Base-by-base conservation (phyloP, 2,888 invertebrate species). In the Scaptomyza flava region DNA sequence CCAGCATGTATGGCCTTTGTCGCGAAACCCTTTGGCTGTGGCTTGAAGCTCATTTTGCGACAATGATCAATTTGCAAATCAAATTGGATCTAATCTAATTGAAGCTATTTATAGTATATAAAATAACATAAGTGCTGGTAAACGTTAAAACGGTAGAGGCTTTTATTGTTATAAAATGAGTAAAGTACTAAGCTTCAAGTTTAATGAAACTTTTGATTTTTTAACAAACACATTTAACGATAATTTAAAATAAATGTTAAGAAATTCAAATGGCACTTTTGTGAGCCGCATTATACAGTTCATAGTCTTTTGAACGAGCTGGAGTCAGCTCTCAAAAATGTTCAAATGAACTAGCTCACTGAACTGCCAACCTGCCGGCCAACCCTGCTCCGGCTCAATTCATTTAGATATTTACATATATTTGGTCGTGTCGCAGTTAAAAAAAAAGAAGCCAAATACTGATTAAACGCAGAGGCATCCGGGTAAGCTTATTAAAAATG, bases 1-100 rank as follows among this genome's bases (percentile, higher is more conserved):
- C 98, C 98, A 52, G 93, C 95, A 91, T 99, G 99, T 86, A 99
- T 97, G 31, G 99, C 98, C 79, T 94, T 94, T 3, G 99, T 99
- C 11, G 97, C 95, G 91, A 98, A 97, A 56, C 95, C 95, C 76
- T 93, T 93, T 45, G 94, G 94, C 86, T 93, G 94, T 73, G 94
- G 92, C 79, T 94, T 92, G 87, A 94, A 95, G 63, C 72, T 78
- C 80, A 85, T 86, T 27, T 64, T 51, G 9, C n/a, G 20, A 38
- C 23, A 3, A 6, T 14, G 5, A 3, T 56, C 30, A 36, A 30
- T 8, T 11, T 9, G 2, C 12, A 17, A 45, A 43, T 54, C 6
- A 27, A 27, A 11, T 11, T 6, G 8, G 3, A 20, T 20, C 9
- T 12, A 17, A 54, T 33, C 23, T 20, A n/a, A n/a, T 4, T 11